phyloP scores from a whole-genome alignment of 1,140 invertebrate species.

The Pogonomyrmex barbatus region DNA sequence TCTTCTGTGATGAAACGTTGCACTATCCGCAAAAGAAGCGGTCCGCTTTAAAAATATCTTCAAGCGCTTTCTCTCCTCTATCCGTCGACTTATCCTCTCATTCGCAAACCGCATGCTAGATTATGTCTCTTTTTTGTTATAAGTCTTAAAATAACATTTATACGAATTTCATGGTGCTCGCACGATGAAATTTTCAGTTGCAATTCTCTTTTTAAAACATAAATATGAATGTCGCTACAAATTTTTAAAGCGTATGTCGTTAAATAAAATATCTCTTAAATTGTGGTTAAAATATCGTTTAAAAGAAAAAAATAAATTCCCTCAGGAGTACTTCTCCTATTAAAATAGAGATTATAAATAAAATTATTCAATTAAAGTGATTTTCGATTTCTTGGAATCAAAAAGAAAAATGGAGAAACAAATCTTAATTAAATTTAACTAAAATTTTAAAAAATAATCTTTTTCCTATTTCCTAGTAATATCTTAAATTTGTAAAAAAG shows the following conservation, averaged over 20 bases:
- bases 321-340: neutral
- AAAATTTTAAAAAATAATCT: neutral
- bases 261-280: neutral
- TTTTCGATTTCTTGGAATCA: neutral
- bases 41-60: conserved; percentile 44
- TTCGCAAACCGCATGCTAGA: neutral
- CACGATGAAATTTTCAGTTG: neutral
- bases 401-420: neutral
- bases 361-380: neutral
- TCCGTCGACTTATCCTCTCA: neutral
- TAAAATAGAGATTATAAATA: neutral
- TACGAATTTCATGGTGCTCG: neutral
- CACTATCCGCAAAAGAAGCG: neutral
- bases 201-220: neutral
- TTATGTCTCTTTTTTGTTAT: neutral
- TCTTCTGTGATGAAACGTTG: conserved; percentile 8
- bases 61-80: neutral
- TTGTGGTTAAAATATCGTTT: neutral
- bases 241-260: neutral
- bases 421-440: neutral
- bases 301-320: neutral
- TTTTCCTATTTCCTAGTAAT: neutral
- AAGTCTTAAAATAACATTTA: neutral
- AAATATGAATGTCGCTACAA: neutral
- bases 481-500: neutral